Evolutionary conservation across 1,140 invertebrate species (phyloP).

Genomic region (Drosophila carrolli): DNA sequence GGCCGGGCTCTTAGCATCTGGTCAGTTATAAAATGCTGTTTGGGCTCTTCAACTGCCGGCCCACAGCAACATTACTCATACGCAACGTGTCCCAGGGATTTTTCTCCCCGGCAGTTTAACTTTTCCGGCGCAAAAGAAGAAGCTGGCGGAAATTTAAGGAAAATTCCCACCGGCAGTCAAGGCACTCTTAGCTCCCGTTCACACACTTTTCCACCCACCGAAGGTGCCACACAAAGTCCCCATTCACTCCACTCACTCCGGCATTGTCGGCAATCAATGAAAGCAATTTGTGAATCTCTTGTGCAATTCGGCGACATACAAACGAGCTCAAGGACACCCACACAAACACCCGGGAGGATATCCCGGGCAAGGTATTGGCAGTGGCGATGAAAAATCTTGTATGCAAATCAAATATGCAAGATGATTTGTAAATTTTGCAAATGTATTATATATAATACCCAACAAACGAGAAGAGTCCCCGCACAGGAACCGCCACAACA

Average conservation of each 20-base stretch:
- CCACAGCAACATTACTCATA: slow-evolving; percentile 49
- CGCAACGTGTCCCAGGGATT: slow-evolving; percentile 33
- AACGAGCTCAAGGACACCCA: slow-evolving; percentile 63
- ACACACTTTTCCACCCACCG: slow-evolving; percentile 1
- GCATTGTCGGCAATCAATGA: slow-evolving; percentile 77
- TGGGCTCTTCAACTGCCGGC: slow-evolving; percentile 26
- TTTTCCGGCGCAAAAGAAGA: background rate
- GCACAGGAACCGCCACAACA: slow-evolving; percentile 33
- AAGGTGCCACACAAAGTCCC: slow-evolving; percentile 18
- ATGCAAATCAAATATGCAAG: slow-evolving; percentile 81
- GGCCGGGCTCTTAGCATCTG: slow-evolving; percentile 38
- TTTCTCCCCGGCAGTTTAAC: slow-evolving; percentile 16
- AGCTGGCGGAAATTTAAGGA: slow-evolving; percentile 37
- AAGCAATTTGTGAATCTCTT: slow-evolving; percentile 81
- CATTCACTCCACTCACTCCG: slow-evolving; percentile 17
- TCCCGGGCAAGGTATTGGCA: slow-evolving; percentile 53
- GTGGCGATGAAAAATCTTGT: slow-evolving; percentile 54
- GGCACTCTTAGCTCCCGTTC: slow-evolving; percentile 3
- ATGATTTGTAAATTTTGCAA: slow-evolving; percentile 82
- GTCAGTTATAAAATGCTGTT: slow-evolving; percentile 60
- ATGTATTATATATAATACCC: slow-evolving; percentile 60
- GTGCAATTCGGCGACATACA: slow-evolving; percentile 69
- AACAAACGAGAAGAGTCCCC: background rate
- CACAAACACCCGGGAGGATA: slow-evolving; percentile 13
- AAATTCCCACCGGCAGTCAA: slow-evolving; percentile 22